Base-by-base conservation (phyloP, 2,113 vertebrate genomes). In the Campylomormyrus numenius region DNA sequence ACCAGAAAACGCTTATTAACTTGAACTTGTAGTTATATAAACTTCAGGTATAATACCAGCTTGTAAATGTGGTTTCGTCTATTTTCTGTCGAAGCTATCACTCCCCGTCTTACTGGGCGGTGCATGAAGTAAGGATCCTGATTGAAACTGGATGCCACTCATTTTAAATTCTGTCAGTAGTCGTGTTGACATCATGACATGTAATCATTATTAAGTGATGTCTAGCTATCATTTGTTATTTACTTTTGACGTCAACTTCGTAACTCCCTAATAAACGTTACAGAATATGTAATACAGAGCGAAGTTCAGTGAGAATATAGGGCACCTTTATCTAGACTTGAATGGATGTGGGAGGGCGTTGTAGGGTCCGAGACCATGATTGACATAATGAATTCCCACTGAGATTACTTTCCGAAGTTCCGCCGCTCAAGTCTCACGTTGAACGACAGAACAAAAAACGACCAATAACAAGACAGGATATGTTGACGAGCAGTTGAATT, bases 341-440 rank as follows among this genome's bases (percentile, higher is more conserved):
- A 87, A 87, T 49, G 27, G 11, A 87, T 19, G 9, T 62, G 53
- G 45, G 42, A 45, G 56, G 42, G 46, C 7, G 4, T 42, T 27
- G 8, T 45, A 19, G 42, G n/a, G 52, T 27, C 35, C 49, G 1
- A 3, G 0, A 8, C 10, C 5, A 0, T 9, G 85, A 92, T 24
- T 92, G 95, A 93, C 91, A 91, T 2, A 1, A 7, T 0, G 0
- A 0, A 80, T 10, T 62, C 42, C 94, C 94, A 96, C 94, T 94
- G 66, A 1, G 0, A 89, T 9, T 70, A 19, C n/a, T 45, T 35
- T 27, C 27, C 11, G 21, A 62, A 86, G 53, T 89, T 87, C 83
- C 89, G 35, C 84, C 46, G 56, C 45, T 85, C 11, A n/a, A 85
- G 56, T 62, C 42, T 15, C 35, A n/a, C 15, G 7, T 6, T 11